A percentile compares a stretch with the other conserved stretches of the same genome.
Evolutionary conservation across 2,888 invertebrate species (phyloP).

Genomic region (Erannis defoliaria): DNA sequence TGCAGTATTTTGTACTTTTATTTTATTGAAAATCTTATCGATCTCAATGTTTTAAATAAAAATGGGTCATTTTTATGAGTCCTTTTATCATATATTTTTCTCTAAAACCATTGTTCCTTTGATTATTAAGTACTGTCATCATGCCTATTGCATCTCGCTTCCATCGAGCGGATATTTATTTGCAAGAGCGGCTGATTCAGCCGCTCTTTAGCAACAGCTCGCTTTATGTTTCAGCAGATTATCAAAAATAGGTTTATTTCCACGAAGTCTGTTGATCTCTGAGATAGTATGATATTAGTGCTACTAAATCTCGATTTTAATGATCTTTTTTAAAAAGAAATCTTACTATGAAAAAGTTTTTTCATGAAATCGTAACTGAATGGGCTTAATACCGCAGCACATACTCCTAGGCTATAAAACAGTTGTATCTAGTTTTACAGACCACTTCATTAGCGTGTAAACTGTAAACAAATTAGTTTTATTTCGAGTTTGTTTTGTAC

Average conservation of each 20-base stretch:
- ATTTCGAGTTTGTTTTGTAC: slow-evolving; percentile 35
- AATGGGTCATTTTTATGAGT: no score
- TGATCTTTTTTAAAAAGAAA: not conserved
- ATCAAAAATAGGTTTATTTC: not conserved
- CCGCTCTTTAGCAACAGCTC: no score
- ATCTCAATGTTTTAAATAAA: no score
- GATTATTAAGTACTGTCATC: no score
- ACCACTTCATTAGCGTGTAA: slow-evolving; percentile 46
- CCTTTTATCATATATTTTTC: no score
- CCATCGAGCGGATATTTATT: slow-evolving; percentile 2
- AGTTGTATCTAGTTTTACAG: slow-evolving; percentile 38
- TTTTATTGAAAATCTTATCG: no score
- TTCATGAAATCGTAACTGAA: not conserved
- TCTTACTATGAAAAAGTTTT: not conserved
- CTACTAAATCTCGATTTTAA: not conserved
- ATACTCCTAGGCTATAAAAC: slow-evolving; percentile 21
- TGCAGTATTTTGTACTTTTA: no score
- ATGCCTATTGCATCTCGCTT: slow-evolving; percentile 13
- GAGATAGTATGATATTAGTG: not conserved
- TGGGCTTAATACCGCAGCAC: not conserved
- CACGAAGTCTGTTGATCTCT: not conserved
- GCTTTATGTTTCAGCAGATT: not conserved
- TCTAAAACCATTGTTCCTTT: no score
- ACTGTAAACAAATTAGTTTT: slow-evolving; percentile 50
- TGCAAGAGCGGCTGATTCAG: not conserved